Conservation (phyloP, 30 jellyfish, hydroid and myxozoan genomes). For the Phacellophora camtschatica region DNA sequence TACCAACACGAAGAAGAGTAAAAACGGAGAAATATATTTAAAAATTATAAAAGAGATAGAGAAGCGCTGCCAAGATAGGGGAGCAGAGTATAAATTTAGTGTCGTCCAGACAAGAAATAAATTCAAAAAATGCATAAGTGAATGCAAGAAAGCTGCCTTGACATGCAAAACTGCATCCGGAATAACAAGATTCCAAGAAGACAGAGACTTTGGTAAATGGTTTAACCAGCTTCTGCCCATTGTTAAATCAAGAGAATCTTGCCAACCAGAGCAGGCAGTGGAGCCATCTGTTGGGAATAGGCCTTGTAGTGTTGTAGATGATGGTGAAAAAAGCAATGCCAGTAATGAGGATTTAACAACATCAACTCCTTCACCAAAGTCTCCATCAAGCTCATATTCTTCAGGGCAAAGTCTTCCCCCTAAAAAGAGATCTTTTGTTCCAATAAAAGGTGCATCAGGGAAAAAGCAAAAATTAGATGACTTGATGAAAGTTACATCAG, state of each 20-base stretch:
- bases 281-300: slow-evolving; percentile 3
- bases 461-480: not conserved
- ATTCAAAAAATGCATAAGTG: slow-evolving; percentile 24
- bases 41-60: not conserved
- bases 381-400: too few relatives aligned
- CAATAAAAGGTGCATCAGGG: not conserved
- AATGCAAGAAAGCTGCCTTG: slow-evolving; percentile 62
- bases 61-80: not conserved
- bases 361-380: too few relatives aligned
- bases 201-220: slow-evolving; percentile 32
- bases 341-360: too few relatives aligned
- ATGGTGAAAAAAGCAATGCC: too few relatives aligned
- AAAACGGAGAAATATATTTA: not conserved
- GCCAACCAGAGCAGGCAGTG: slow-evolving; percentile 30
- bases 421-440: too few relatives aligned
- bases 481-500: not conserved
- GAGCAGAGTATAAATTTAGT: not conserved
- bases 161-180: slow-evolving; percentile 50
- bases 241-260: slow-evolving; percentile 45
- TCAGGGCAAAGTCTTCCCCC: too few relatives aligned
- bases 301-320: too few relatives aligned
- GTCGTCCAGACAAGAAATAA: not conserved
- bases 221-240: slow-evolving; percentile 27
- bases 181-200: slow-evolving; percentile 39
- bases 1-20: not conserved